Evolutionary conservation across 2,888 invertebrate genomes (phyloP), one percentile per base, ranked within the genome.

Genomic region (Melolontha melolontha): DNA sequence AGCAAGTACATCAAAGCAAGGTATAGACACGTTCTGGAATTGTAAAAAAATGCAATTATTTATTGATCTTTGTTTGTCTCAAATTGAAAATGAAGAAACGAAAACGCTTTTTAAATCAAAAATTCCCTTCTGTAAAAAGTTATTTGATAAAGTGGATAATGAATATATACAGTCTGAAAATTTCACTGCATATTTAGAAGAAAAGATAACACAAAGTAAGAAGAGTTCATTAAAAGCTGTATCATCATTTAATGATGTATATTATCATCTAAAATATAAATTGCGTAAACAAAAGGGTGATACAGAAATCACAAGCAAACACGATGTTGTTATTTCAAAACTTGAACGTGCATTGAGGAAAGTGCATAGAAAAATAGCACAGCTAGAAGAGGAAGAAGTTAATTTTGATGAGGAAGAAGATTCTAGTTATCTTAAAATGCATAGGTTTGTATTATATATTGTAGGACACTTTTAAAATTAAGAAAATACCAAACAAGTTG

Each of bases 371-470:
- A 88, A 87, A 70, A 92, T 95, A 59, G 87, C 88, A 73, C 85
- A 88, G 71, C 80, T 93, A 5, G 92, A 92, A 76, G 86, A 86
- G 57, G 84, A 87, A 55, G 92, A 94, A 75, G 88, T 94, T 1
- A 89, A 93, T 72, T 90, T 91, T 79, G 89, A 91, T 76, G 90
- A 91, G 73, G 92, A 92, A 29, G 87, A 88, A 51, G 87, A 92
- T 79, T 93, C 93, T 1, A 84, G 87, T 34, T 94, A 92, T 81
- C 83, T 94, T 44, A 86, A 91, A 73, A 87, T 90, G 70, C 91
- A 92, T 73, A 87, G 87, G 83, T 90, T n/a, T 22, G 22, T 6
- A 11, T 29, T n/a, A 12, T 6, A n/a, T n/a, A n/a, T n/a, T n/a
- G n/a, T n/a, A n/a, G n/a, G n/a, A n/a, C n/a, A n/a, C n/a, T n/a